Evolutionary conservation across 2,797 vertebrate genomes (phyloP).

Genomic region (Parauchenoglanis punctatus): DNA sequence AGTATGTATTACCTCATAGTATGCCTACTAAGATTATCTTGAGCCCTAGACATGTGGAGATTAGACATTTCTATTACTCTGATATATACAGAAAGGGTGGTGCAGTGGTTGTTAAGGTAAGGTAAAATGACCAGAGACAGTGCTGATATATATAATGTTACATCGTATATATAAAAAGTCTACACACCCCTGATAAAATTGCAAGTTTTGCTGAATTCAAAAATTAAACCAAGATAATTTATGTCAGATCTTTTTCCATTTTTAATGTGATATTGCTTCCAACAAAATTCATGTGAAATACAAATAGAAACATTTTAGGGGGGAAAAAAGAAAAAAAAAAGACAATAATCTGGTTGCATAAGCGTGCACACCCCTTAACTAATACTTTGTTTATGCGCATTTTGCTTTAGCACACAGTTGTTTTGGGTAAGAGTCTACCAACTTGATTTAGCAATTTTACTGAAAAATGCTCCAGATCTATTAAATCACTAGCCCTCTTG

Average conservation of each 20-base stretch:
- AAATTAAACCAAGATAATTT: neutral
- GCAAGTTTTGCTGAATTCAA: neutral
- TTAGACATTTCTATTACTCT: conserved; percentile 25
- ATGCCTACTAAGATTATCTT: conserved; percentile 44
- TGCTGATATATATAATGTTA: neutral
- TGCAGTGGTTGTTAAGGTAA: neutral
- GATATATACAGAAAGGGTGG: conserved; percentile 13
- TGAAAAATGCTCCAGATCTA: neutral
- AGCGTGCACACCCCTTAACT: neutral
- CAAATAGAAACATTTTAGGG: neutral
- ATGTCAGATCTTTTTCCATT: neutral
- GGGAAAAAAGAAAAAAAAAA: neutral
- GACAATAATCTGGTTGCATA: neutral
- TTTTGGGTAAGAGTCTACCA: neutral
- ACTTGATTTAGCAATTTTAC: neutral
- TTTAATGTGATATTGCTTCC: neutral
- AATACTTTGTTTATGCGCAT: neutral
- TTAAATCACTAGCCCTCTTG: neutral
- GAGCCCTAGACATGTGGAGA: conserved; percentile 39
- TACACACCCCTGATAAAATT: neutral
- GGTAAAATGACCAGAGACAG: neutral
- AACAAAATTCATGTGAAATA: neutral
- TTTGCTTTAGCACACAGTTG: neutral
- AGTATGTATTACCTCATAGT: neutral
- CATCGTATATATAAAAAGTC: neutral